Percentiles rank a stretch among this genome's conserved stretches.
phyloP scores from a whole-genome alignment of 2,888 invertebrate species.

The Pyrochroa serraticornis region DNA sequence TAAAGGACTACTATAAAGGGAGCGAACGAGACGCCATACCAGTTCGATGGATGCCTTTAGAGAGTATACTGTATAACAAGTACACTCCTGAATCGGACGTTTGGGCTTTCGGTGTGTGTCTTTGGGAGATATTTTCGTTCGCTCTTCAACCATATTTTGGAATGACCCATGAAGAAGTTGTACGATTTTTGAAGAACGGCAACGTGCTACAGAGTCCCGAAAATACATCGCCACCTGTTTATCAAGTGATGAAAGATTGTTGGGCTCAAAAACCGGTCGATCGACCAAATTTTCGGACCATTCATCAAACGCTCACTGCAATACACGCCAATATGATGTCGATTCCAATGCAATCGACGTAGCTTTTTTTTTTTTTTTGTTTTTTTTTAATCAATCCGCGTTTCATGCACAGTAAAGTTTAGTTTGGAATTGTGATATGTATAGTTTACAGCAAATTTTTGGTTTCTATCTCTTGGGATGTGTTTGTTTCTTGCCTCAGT shows the following conservation, averaged over 20 bases:
- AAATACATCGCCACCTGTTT: constrained; percentile 83
- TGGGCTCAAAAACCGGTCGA: constrained; percentile 88
- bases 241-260: constrained; percentile 92
- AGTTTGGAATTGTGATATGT: constrained; percentile 28
- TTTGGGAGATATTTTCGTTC: constrained; percentile 97
- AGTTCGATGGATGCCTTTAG: constrained; percentile 97
- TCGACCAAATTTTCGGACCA: constrained; percentile 84
- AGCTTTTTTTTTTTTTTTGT: background rate
- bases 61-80: constrained; percentile 95
- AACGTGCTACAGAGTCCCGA: constrained; percentile 90
- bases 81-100: constrained; percentile 96
- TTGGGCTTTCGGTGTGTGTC: constrained; percentile 95
- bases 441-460: constrained; percentile 22
- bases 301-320: constrained; percentile 72
- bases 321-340: constrained; percentile 50
- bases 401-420: constrained; percentile 1
- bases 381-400: background rate
- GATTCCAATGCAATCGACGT: constrained; percentile 36
- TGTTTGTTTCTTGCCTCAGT: background rate
- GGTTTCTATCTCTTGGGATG: constrained; percentile 3
- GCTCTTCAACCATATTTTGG: constrained; percentile 96
- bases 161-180: constrained; percentile 96
- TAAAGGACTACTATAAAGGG: constrained; percentile 88
- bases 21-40: constrained; percentile 95
- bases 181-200: constrained; percentile 91